Evolutionary conservation across 2,888 invertebrate genomes (phyloP).

Genomic region (Agonopterix alstromeriana): DNA sequence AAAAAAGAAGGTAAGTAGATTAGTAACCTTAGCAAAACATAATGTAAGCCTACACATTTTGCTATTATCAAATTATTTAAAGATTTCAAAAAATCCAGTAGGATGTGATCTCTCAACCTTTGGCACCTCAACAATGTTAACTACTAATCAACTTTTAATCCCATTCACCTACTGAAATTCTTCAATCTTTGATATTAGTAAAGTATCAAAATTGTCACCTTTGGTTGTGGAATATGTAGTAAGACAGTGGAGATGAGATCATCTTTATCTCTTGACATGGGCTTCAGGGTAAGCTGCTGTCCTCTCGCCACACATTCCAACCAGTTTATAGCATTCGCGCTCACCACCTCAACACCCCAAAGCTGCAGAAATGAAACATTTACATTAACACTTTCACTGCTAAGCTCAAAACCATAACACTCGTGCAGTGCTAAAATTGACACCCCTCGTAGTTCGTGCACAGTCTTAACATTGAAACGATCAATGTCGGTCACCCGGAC

Average conservation of each 20-base stretch:
- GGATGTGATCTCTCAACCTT: no score
- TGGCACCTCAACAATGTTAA: no score
- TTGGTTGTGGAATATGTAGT: constrained; percentile 58
- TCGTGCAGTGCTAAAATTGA: no score
- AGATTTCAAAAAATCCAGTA: constrained; percentile 1
- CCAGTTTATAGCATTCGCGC: constrained; percentile 76
- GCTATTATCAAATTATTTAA: neutral
- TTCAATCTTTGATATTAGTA: no score
- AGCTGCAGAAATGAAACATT: constrained; percentile 36
- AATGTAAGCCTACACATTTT: no score
- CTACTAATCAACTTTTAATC: neutral
- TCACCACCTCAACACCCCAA: constrained; percentile 68
- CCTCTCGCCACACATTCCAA: constrained; percentile 73
- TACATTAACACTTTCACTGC: neutral
- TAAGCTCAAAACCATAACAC: constrained; percentile 9
- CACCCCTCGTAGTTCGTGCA: no score
- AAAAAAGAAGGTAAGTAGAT: no score
- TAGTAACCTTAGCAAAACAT: no score
- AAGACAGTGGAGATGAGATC: constrained; percentile 60
- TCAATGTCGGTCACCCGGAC: no score
- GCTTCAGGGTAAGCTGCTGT: constrained; percentile 64
- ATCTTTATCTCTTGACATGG: constrained; percentile 58
- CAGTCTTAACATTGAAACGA: no score
- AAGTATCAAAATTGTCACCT: constrained; percentile 29
- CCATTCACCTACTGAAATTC: neutral